These are phyloP conservation scores for Brachyopa scutellaris DNA, from an alignment of 2,888 invertebrate genomes.

Conservation along the genomic window DNA sequence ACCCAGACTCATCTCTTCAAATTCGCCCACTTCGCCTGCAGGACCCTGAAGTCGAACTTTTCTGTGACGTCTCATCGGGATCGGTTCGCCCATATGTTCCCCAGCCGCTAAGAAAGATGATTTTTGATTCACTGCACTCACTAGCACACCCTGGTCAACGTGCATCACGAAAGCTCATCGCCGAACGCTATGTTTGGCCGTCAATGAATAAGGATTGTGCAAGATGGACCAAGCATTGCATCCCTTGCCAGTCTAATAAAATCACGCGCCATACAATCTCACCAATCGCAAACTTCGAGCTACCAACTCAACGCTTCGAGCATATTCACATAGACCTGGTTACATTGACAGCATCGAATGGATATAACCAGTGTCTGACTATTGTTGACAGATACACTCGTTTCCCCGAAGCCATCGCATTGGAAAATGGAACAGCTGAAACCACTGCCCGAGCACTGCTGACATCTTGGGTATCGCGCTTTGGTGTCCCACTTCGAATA, in stretches of 20 bases:
- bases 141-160: neutral
- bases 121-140: constrained; percentile 5
- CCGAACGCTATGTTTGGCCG: constrained; percentile 1
- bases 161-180: neutral
- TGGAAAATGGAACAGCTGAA: constrained; percentile 46
- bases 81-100: constrained; percentile 8
- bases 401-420: constrained; percentile 24
- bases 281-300: neutral
- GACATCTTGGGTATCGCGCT: constrained; percentile 79
- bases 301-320: neutral
- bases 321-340: neutral
- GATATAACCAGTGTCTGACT: constrained; percentile 22
- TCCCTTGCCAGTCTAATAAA: neutral
- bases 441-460: constrained; percentile 47
- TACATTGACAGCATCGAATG: constrained; percentile 1
- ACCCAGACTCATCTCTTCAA: neutral
- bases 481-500: constrained; percentile 77
- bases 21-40: neutral
- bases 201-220: constrained; percentile 15
- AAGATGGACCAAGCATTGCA: neutral
- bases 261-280: constrained; percentile 8
- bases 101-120: neutral
- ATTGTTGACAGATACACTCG: constrained; percentile 31
- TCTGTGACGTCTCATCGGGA: constrained; percentile 4
- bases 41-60: constrained; percentile 2